These are phyloP conservation scores for Ceryle rudis DNA, from an alignment of 2,797 vertebrate genomes.

Conservation along the genomic window DNA sequence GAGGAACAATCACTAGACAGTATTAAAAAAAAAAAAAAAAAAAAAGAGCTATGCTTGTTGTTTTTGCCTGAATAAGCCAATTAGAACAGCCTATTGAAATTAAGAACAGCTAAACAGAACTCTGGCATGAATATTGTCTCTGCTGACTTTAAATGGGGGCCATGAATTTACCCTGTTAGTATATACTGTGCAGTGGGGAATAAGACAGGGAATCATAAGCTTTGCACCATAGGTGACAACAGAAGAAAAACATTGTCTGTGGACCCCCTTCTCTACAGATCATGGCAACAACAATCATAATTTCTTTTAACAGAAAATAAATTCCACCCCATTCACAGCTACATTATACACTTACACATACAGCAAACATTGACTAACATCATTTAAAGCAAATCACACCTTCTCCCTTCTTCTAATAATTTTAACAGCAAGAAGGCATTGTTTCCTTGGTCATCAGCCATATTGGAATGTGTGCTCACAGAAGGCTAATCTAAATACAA, in stretches of 20 bases:
- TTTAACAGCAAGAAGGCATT: not conserved
- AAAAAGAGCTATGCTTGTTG: not conserved
- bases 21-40: not conserved
- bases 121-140: not conserved
- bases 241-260: not conserved
- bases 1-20: not conserved
- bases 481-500: not conserved
- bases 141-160: not conserved
- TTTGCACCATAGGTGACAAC: not conserved
- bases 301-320: not conserved
- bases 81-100: not conserved
- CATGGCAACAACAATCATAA: not conserved
- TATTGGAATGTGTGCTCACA: not conserved
- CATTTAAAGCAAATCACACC: not conserved
- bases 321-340: not conserved
- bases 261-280: not conserved
- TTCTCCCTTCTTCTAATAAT: not conserved
- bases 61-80: not conserved
- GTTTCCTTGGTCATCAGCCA: not conserved
- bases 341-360: not conserved
- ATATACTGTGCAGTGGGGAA: not conserved
- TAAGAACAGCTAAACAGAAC: not conserved
- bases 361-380: not conserved
- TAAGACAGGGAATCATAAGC: not conserved
- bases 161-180: not conserved